phyloP scores from a whole-genome alignment of 1,140 invertebrate genomes.

The Papilio polyxenes region DNA sequence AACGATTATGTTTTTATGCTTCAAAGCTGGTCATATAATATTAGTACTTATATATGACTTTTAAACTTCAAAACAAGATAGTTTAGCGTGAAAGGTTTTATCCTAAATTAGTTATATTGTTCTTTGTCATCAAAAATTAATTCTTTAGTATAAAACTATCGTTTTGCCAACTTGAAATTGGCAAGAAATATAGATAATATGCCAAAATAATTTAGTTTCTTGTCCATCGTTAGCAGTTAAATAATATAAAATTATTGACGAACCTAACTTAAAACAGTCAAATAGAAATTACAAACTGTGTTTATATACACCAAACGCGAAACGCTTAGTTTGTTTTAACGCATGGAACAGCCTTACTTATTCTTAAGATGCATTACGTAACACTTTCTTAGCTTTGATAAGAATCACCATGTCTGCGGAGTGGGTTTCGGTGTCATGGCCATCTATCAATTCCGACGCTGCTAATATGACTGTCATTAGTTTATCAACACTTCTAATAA shows the following conservation, averaged over 20 bases:
- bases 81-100: not conserved
- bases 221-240: too few species aligned
- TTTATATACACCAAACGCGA: too few species aligned
- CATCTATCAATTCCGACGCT: not conserved
- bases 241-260: too few species aligned
- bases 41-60: not conserved
- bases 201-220: too few species aligned
- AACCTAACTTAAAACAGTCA: too few species aligned
- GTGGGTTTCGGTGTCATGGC: not conserved
- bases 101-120: not conserved
- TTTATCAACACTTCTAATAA: not conserved
- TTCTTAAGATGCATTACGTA: not conserved
- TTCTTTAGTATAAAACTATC: not conserved
- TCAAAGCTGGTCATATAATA: not conserved
- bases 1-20: not conserved
- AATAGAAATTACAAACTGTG: too few species aligned
- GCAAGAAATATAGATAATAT: too few species aligned
- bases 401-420: not conserved
- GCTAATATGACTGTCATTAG: conserved; percentile 14
- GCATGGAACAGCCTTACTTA: too few species aligned
- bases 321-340: too few species aligned
- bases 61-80: not conserved
- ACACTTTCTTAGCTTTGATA: not conserved
- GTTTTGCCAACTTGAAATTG: too few species aligned
- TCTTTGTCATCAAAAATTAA: not conserved